Conservation (phyloP, 2,888 invertebrate species). For the Chaetogeoica ovagalla region DNA sequence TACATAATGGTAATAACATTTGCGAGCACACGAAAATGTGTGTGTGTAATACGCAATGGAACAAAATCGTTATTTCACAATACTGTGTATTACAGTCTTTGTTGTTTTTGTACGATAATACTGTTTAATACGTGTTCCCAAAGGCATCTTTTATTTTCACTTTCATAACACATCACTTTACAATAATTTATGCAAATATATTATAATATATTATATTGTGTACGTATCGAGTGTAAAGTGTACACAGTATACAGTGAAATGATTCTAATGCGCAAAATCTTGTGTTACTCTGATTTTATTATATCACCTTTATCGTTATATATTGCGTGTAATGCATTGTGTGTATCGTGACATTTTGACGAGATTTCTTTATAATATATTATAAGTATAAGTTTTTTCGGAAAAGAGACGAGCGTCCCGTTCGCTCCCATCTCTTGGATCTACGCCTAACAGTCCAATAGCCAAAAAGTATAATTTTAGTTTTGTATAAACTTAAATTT, state of each 20-base stretch:
- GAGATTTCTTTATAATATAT: no score
- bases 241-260: neutral
- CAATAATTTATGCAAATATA: neutral
- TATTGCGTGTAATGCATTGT: no score
- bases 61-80: slow-evolving; percentile 31
- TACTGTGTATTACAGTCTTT: neutral
- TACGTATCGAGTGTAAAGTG: neutral
- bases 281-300: no score
- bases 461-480: no score
- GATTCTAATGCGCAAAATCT: neutral
- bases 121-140: neutral
- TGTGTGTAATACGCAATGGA: neutral
- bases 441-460: no score
- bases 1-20: neutral
- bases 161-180: neutral
- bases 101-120: slow-evolving; percentile 12
- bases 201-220: neutral
- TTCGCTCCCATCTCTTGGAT: no score
- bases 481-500: no score
- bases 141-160: neutral
- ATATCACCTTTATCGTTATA: no score
- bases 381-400: no score
- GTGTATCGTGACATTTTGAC: no score
- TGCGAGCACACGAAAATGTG: neutral
- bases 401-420: no score